Percentiles rank a stretch among this genome's conserved stretches.
Conservation (phyloP, 1,140 invertebrate species). For the Ridgeia piscesae region DNA sequence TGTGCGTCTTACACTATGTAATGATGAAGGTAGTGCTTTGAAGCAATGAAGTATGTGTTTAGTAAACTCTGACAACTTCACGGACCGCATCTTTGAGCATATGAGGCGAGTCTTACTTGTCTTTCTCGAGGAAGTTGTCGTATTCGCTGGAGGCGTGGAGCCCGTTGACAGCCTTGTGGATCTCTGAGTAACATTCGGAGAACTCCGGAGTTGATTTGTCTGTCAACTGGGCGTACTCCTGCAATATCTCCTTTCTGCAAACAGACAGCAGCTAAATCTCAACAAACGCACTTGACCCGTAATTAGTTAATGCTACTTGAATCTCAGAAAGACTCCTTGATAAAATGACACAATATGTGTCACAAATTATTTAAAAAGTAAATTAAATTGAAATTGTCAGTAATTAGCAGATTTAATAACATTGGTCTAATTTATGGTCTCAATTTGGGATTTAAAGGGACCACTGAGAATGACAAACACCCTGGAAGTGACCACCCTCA, state of each 20-base stretch:
- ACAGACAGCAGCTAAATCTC: conserved; percentile 6
- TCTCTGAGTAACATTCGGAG: conserved; percentile 44
- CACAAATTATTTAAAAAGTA: background rate
- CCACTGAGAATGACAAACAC: no score
- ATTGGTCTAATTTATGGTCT: background rate
- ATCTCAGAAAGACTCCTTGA: background rate
- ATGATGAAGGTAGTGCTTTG: background rate
- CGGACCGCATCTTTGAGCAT: background rate
- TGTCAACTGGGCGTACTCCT: conserved; percentile 51
- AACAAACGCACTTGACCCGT: background rate
- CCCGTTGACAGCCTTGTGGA: conserved; percentile 43
- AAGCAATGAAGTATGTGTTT: background rate
- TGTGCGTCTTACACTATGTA: background rate
- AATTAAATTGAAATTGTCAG: background rate
- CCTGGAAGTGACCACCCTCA: no score
- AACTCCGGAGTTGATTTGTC: conserved; percentile 50
- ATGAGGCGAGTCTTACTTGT: conserved; percentile 23
- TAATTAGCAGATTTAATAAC: background rate
- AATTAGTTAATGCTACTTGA: background rate
- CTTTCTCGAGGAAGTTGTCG: conserved; percentile 27
- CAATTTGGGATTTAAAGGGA: no score
- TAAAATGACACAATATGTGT: background rate
- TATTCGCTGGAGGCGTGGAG: conserved; percentile 56
- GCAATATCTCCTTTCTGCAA: conserved; percentile 53
- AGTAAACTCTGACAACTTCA: background rate